Evolutionary conservation across 2,797 vertebrate genomes (phyloP).

Genomic region (Pygocentrus nattereri): DNA sequence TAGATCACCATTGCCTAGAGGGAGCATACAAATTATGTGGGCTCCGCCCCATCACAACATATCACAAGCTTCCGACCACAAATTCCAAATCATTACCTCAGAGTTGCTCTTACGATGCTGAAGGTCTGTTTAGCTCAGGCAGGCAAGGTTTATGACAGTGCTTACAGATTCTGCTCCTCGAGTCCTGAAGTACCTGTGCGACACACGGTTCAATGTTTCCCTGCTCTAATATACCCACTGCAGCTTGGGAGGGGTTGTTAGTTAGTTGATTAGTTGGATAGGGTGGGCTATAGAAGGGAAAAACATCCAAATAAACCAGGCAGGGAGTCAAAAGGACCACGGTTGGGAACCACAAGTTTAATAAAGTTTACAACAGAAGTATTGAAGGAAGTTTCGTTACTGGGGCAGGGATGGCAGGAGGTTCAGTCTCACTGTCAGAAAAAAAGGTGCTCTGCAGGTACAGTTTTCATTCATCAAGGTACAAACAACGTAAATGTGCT

Average conservation of each 20-base stretch:
- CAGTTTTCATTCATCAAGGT: too few relatives aligned
- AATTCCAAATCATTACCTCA: not conserved
- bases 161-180: not conserved
- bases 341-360: too few relatives aligned
- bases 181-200: not conserved
- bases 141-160: not conserved
- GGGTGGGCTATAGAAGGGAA: too few relatives aligned
- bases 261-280: not conserved
- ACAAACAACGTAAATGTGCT: too few relatives aligned
- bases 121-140: not conserved
- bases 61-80: constrained; percentile 13
- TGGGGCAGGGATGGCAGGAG: too few relatives aligned
- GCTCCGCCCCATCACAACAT: constrained; percentile 44
- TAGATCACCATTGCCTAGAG: constrained; percentile 45
- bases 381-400: too few relatives aligned
- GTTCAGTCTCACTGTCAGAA: too few relatives aligned
- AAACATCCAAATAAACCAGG: too few relatives aligned
- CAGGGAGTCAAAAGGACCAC: too few relatives aligned
- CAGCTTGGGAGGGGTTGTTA: not conserved
- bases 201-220: not conserved
- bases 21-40: constrained; percentile 37
- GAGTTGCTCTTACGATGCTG: not conserved
- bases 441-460: too few relatives aligned
- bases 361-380: too few relatives aligned
- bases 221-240: not conserved